Base-by-base conservation (phyloP, 1,140 invertebrate genomes). In the Neodiprion pinetum region DNA sequence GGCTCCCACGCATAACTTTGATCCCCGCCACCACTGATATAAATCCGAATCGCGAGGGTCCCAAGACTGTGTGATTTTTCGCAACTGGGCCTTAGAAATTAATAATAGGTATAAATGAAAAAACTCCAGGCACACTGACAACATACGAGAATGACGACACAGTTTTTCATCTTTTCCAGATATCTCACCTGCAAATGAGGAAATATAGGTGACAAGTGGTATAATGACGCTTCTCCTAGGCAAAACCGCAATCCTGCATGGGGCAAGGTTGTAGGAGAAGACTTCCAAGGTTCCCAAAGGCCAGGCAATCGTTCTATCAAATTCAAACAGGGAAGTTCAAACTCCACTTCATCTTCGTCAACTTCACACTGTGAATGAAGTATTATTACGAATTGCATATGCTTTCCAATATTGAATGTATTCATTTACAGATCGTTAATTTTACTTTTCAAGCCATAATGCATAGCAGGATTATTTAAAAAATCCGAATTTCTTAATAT, bases 311-410 rank as follows among this genome's bases (percentile, higher is more conserved):
- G 92, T 82, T 95, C 94, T 10, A 93, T 90, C 67, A 94, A 88
- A 85, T 95, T 96, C 78, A 95, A 93, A 80, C 93, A 93, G 1
- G 95, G 95, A 83, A 96, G 95, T 88, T 96, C 95, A 82, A 94
- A 96, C 84, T 95, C 94, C 28, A 94, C 89, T 81, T 93, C 92
- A 47, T 90, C 90, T 4, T 92, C 92, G 69, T 95, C 94, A 48
- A 93, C 91, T 74, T 95, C 94, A 84, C 93, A 94, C 89, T 94
- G 76, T 76, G 85, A 87, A 69, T 80, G 50, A 50, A 50, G 14
- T 40, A 48, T 48, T 40, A n/a, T 21, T 71, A n/a, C 40, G 3
- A 47, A 49, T 11, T 48, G 1, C 28, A 40, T 40, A 40, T 40
- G 28, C 28, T 40, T 40, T 40, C 28, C 28, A 40, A 40, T 40